phyloP scores from a whole-genome alignment of 2,888 invertebrate species.

The Augiades crinisus region DNA sequence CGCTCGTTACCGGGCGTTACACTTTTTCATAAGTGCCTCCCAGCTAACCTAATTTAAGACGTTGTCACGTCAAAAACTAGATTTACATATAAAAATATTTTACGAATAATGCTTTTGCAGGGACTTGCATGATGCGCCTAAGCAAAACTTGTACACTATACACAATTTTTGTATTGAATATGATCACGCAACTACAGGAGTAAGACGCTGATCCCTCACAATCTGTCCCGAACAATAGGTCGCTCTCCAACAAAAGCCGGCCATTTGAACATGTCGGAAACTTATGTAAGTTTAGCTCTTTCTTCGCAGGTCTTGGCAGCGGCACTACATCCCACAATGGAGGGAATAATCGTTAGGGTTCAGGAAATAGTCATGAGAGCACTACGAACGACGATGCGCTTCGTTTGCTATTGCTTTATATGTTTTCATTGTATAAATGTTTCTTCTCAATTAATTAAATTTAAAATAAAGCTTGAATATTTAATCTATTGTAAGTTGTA shows the following conservation, averaged over 20 bases:
- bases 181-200: constrained; percentile 54
- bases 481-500: too few relatives aligned
- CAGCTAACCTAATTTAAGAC: too few relatives aligned
- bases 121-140: too few relatives aligned
- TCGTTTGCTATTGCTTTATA: constrained; percentile 65
- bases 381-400: constrained; percentile 76
- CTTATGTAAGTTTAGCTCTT: constrained; percentile 80
- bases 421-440: constrained; percentile 66
- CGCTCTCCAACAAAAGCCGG: constrained; percentile 77
- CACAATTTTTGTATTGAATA: constrained; percentile 48
- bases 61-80: too few relatives aligned
- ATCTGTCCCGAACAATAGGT: constrained; percentile 81
- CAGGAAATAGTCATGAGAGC: constrained; percentile 60
- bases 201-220: constrained; percentile 70
- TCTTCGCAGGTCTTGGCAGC: constrained; percentile 73
- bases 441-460: constrained; percentile 41
- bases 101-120: too few relatives aligned
- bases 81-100: too few relatives aligned
- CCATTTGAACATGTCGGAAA: constrained; percentile 80
- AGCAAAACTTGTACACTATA: constrained; percentile 24
- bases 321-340: constrained; percentile 68
- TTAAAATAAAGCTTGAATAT: constrained; percentile 16
- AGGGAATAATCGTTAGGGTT: constrained; percentile 75
- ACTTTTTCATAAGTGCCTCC: too few relatives aligned
- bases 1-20: too few relatives aligned